Conservation (phyloP, 2,113 vertebrate species). For the Sinocyclocheilus anshuiensis region DNA sequence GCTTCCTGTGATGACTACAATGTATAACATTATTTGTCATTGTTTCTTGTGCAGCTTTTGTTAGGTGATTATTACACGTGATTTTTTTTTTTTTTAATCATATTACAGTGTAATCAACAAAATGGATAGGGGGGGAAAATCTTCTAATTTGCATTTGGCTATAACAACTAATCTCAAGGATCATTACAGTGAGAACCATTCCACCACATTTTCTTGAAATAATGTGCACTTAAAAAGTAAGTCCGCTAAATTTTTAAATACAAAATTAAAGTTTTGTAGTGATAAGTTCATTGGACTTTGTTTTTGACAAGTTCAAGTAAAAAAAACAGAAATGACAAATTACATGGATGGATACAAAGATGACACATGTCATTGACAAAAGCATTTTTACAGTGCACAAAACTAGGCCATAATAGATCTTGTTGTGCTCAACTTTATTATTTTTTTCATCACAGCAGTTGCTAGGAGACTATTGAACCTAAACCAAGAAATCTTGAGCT, state of each 20-base stretch:
- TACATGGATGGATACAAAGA: background rate
- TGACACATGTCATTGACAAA: background rate
- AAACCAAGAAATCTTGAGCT: slow-evolving; percentile 51
- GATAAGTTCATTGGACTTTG: background rate
- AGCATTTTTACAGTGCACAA: background rate
- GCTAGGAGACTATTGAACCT: slow-evolving; percentile 62
- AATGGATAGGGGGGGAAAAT: background rate
- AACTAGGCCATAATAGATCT: slow-evolving; percentile 53
- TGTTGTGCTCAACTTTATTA: slow-evolving; percentile 45
- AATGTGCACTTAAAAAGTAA: background rate
- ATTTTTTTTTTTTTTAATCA: too few species aligned
- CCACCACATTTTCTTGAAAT: slow-evolving; percentile 18
- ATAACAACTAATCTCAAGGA: slow-evolving; percentile 2
- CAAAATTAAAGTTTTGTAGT: background rate
- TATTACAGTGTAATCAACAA: background rate
- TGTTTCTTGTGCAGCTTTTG: background rate
- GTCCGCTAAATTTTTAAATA: background rate
- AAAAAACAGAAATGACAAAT: background rate
- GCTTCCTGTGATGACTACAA: background rate
- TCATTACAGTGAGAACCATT: slow-evolving; percentile 29
- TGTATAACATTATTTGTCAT: background rate
- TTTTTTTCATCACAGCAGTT: slow-evolving; percentile 40
- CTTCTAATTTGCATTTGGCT: background rate
- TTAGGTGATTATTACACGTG: background rate
- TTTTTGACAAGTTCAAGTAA: background rate